Evolutionary conservation across 1,140 invertebrate genomes (phyloP).

Genomic region (Arion vulgaris): DNA sequence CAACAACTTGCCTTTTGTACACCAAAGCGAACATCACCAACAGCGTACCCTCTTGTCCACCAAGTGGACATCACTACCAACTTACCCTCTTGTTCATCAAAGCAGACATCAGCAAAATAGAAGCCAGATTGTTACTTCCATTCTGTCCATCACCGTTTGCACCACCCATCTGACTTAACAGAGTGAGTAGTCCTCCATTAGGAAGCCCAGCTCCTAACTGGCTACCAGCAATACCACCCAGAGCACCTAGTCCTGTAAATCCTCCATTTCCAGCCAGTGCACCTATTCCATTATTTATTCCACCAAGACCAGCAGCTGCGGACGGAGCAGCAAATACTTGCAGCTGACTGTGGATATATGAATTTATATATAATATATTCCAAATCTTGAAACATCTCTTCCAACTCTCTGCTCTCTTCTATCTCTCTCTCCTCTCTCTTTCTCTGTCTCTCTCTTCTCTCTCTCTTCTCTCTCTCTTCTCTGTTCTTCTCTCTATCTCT

Average conservation of each 20-base stretch:
- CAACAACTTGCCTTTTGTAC: too few species aligned
- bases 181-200: neutral
- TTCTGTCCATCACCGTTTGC: conserved; percentile 5
- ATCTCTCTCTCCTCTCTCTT: too few species aligned
- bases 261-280: neutral
- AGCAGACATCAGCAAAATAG: neutral
- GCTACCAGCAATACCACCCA: neutral
- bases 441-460: too few species aligned
- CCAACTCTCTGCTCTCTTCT: too few species aligned
- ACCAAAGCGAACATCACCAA: too few species aligned
- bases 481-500: too few species aligned
- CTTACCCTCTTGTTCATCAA: conserved; percentile 5
- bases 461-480: too few species aligned
- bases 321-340: conserved; percentile 18
- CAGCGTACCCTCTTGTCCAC: too few species aligned
- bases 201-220: conserved; percentile 9
- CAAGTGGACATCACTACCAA: too few species aligned
- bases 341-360: conserved; percentile 3
- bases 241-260: neutral
- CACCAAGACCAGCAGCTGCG: neutral
- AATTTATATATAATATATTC: neutral
- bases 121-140: conserved; percentile 5
- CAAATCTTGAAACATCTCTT: too few species aligned
- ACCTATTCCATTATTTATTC: neutral
- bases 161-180: neutral